These are phyloP conservation scores for Promerops cafer DNA, from an alignment of 2,113 vertebrate genomes.

Conservation along the genomic window DNA sequence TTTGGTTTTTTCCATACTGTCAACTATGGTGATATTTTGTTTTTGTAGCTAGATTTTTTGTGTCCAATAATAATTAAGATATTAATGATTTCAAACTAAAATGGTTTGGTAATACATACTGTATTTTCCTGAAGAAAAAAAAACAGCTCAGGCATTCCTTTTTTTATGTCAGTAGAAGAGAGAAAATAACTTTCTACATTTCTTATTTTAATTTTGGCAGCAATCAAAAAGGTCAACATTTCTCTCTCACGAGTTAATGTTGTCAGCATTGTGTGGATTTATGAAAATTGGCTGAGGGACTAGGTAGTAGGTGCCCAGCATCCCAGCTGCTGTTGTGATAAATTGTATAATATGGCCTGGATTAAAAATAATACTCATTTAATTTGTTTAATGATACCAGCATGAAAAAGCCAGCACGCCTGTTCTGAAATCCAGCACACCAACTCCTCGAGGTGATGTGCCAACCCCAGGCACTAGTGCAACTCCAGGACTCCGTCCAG, in stretches of 20 bases:
- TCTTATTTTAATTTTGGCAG: slow-evolving; percentile 65
- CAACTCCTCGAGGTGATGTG: slow-evolving; percentile 89
- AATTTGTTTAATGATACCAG: slow-evolving; percentile 83
- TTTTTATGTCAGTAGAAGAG: slow-evolving; percentile 9
- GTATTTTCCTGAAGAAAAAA: slow-evolving; percentile 22
- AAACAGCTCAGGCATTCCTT: not conserved
- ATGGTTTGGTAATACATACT: not conserved
- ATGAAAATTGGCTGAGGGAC: slow-evolving; percentile 70
- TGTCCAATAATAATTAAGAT: not conserved
- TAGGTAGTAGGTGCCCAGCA: slow-evolving; percentile 65
- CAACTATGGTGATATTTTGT: not conserved
- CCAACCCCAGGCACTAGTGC: slow-evolving; percentile 89
- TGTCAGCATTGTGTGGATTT: slow-evolving; percentile 73
- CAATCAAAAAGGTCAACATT: slow-evolving; percentile 70
- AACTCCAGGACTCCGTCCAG: slow-evolving; percentile 86
- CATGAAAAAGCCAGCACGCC: slow-evolving; percentile 94
- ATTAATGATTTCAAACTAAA: not conserved
- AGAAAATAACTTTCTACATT: slow-evolving; percentile 10
- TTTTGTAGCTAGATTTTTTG: not conserved
- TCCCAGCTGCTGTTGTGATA: slow-evolving; percentile 77
- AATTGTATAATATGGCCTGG: slow-evolving; percentile 74
- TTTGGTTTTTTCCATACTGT: not conserved
- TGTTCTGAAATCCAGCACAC: slow-evolving; percentile 91
- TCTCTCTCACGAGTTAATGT: slow-evolving; percentile 69
- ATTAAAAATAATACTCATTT: slow-evolving; percentile 81